Conservation (phyloP, 2,797 vertebrate genomes). For the Zalophus californianus region DNA sequence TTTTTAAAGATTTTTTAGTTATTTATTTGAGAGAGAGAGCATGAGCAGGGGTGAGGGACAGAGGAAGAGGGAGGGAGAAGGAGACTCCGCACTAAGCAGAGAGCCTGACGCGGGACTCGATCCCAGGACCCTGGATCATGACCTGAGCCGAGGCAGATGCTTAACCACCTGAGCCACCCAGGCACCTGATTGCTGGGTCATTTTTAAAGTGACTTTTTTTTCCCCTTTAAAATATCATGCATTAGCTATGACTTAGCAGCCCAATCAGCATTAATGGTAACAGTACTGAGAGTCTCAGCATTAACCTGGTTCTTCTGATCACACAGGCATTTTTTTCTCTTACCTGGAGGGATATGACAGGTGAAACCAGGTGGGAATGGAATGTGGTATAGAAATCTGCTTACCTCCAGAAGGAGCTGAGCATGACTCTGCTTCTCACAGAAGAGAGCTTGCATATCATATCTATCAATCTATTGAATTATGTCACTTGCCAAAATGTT, state of each 20-base stretch:
- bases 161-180: background rate
- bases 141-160: background rate
- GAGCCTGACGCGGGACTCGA: background rate
- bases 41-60: background rate
- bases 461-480: background rate
- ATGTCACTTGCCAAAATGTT: background rate
- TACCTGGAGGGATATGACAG: background rate
- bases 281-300: background rate
- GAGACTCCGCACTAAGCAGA: background rate
- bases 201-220: background rate
- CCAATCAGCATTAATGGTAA: background rate
- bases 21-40: background rate
- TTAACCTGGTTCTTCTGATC: background rate
- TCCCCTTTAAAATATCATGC: background rate
- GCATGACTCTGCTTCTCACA: background rate
- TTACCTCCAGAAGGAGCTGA: background rate
- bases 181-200: background rate
- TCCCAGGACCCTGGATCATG: background rate
- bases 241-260: background rate
- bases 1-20: background rate
- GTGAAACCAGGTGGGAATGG: background rate
- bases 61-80: background rate
- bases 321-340: background rate
- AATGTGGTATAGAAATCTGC: background rate
- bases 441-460: fast-evolving